phyloP scores from a whole-genome alignment of 2,113 vertebrate species.

The Synchiropus splendidus region DNA sequence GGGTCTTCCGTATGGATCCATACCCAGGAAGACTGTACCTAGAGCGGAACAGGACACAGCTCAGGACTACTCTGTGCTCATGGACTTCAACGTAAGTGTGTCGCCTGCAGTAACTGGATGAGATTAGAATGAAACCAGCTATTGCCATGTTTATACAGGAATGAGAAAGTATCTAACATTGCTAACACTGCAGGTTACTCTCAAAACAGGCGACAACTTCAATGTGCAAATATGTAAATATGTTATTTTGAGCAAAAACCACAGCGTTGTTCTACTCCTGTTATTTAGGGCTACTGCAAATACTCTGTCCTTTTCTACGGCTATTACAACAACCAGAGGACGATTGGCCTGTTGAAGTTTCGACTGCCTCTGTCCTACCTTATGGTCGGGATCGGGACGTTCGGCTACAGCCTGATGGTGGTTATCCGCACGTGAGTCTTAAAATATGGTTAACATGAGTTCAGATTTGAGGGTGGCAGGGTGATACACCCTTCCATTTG shows the following conservation, averaged over 20 bases:
- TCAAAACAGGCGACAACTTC: no score
- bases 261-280: no score
- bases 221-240: no score
- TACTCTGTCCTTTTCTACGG: conserved; percentile 94
- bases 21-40: conserved; percentile 92
- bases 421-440: conserved; percentile 94
- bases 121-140: no score
- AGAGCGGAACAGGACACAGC: conserved; percentile 80
- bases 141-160: no score
- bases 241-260: no score
- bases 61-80: conserved; percentile 92
- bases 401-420: conserved; percentile 94
- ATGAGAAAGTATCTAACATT: no score
- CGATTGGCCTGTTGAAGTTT: conserved; percentile 89
- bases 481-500: background rate
- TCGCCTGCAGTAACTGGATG: background rate
- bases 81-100: conserved; percentile 85
- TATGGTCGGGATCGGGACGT: conserved; percentile 89
- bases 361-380: conserved; percentile 92
- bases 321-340: conserved; percentile 91
- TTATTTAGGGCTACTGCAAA: conserved; percentile 93
- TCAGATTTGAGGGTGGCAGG: background rate
- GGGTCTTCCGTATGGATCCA: conserved; percentile 89
- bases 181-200: no score
- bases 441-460: background rate